Evolutionary conservation across 1,140 invertebrate species (phyloP).

Genomic region (Ladona fulva): DNA sequence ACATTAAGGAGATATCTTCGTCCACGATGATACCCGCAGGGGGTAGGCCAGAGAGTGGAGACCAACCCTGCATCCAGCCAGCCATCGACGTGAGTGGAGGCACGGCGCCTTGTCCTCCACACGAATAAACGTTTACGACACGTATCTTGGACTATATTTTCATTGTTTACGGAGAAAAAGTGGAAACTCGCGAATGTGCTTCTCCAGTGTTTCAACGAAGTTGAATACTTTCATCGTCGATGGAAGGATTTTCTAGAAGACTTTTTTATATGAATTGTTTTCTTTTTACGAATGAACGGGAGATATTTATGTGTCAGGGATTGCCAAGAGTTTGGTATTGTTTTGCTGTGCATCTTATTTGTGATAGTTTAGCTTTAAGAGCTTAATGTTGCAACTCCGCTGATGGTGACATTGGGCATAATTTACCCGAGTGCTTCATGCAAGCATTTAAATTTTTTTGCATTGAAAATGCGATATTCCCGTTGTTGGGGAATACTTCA

Average conservation of each 20-base stretch:
- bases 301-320: not conserved
- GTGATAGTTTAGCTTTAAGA: not conserved
- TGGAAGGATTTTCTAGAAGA: not conserved
- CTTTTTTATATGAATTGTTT: not conserved
- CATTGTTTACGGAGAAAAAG: not conserved
- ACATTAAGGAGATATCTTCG: conserved; percentile 42
- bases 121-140: not conserved
- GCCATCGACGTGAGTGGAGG: not conserved
- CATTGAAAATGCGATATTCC: not conserved
- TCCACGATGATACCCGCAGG: not conserved
- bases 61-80: not conserved
- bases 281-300: not conserved
- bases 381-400: not conserved
- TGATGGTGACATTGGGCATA: not conserved
- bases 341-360: not conserved
- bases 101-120: not conserved
- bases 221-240: not conserved
- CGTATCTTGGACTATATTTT: not conserved
- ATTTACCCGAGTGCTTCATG: not conserved
- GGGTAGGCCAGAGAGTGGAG: not conserved
- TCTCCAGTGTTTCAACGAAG: not conserved
- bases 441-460: not conserved
- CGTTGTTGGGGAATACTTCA: not conserved
- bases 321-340: not conserved
- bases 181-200: not conserved